Evolutionary conservation across 2,113 vertebrate species (phyloP).

Genomic region (Setophaga coronata): DNA sequence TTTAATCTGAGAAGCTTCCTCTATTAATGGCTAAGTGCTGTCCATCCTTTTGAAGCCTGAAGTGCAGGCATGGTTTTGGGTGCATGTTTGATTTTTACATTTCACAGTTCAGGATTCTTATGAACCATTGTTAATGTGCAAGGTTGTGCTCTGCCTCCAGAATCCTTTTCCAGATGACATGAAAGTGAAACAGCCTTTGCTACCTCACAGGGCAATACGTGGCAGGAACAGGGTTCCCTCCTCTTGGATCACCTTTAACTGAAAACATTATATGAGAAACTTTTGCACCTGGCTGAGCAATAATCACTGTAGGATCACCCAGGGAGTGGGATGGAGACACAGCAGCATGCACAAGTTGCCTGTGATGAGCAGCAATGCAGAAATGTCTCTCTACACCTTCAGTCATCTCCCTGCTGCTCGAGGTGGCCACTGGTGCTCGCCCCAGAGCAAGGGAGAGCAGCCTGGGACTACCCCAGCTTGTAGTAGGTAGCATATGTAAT

Average conservation of each 20-base stretch:
- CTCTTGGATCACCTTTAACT: not conserved
- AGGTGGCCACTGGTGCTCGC: rapidly evolving
- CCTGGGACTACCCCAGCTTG: not conserved
- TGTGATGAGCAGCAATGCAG: not conserved
- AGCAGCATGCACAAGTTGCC: not conserved
- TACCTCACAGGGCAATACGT: not conserved
- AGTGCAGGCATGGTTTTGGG: not conserved
- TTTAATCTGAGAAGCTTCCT: not conserved
- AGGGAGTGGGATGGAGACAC: not conserved
- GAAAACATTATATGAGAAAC: rapidly evolving
- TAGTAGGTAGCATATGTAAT: not conserved
- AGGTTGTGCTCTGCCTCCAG: not conserved
- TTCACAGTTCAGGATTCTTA: not conserved
- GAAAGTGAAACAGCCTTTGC: not conserved
- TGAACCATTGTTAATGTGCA: not conserved
- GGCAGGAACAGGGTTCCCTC: not conserved
- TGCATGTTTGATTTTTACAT: not conserved
- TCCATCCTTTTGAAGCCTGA: not conserved
- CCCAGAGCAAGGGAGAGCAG: not conserved
- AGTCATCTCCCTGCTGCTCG: not conserved
- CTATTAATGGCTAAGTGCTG: not conserved
- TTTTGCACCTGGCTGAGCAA: not conserved
- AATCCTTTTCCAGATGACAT: not conserved
- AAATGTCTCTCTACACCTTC: not conserved
- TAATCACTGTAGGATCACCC: not conserved